These are phyloP conservation scores for Pelodiscus sinensis DNA, from an alignment of 2,113 vertebrate species.

Conservation along the genomic window DNA sequence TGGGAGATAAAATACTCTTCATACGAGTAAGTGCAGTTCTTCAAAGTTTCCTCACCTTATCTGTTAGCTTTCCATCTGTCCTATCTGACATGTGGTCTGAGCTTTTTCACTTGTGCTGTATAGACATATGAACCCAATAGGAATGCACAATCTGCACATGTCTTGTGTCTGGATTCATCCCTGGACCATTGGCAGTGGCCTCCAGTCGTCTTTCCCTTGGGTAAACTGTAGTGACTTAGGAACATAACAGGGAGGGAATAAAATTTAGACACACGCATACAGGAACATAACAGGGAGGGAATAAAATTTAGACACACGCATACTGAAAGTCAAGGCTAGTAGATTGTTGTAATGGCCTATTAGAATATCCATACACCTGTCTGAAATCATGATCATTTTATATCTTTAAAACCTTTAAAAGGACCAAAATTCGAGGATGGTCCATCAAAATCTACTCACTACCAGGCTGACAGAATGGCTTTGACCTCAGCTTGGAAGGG, in stretches of 20 bases:
- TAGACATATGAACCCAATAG: background rate
- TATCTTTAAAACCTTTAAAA: background rate
- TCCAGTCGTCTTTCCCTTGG: background rate
- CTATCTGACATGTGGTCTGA: background rate
- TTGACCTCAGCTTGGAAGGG: background rate
- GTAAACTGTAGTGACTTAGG: background rate
- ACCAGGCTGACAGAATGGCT: background rate
- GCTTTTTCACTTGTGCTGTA: background rate
- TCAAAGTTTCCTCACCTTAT: background rate
- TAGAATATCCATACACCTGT: background rate
- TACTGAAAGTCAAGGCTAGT: background rate
- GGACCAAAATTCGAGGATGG: background rate
- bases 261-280: background rate
- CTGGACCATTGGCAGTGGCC: background rate
- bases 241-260: background rate
- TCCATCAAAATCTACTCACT: background rate
- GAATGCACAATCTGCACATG: background rate
- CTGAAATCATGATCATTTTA: background rate
- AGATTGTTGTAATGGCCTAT: background rate
- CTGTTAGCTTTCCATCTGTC: background rate
- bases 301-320: background rate
- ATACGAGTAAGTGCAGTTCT: slow-evolving; percentile 87
- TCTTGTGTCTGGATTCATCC: background rate
- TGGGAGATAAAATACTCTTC: slow-evolving; percentile 98
- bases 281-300: background rate